Evolutionary conservation across 2,888 invertebrate genomes (phyloP), one percentile per base, ranked within the genome.

Genomic region (Cremastinae sp.): DNA sequence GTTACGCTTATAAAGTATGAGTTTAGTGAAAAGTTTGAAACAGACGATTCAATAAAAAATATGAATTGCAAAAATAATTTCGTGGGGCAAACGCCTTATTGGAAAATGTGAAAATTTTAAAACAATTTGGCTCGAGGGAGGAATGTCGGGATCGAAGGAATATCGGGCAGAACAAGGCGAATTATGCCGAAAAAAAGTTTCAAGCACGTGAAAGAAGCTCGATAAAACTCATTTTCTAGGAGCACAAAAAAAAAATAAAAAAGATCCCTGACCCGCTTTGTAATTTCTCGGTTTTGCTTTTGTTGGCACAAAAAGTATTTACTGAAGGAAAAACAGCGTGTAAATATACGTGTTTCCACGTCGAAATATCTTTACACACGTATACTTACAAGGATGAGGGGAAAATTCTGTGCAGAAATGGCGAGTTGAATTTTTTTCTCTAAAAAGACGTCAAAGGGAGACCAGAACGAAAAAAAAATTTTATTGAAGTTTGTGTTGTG

Each of bases 171-270:
- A 49, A 37, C 22, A 28, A 47, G 41, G 35, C 16, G 49, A 20
- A 65, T 16, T 47, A 43, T 16, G 58, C n/a, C 51, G 37, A 12
- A 59, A 65, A 70, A 65, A 70, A 64, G 43, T 53, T 16, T 53
- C 12, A 59, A 53, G 45, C 49, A 53, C 39, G 53, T 53, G 53
- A 70, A 65, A 39, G 75, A 66, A 75, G 75, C 55, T 70, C 70
- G 69, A 73, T 75, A 73, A 75, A 78, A 78, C 70, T 78, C 70
- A 64, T 16, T 73, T 62, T 3, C 28, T 28, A 28, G 2, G 28
- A n/a, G n/a, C n/a, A n/a, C n/a, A n/a, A n/a, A 5, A 28, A 28
- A 5, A 28, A 28, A 28, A 28, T 2, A 45, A 41, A 64, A 58
- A 72, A 68, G 69, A 69, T 37, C 61, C 51, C 56, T 59, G 28